A percentile compares a stretch with the other conserved stretches of the same genome.
Conservation (phyloP, 2,888 invertebrate genomes). For the Leptopterna dolabrata region DNA sequence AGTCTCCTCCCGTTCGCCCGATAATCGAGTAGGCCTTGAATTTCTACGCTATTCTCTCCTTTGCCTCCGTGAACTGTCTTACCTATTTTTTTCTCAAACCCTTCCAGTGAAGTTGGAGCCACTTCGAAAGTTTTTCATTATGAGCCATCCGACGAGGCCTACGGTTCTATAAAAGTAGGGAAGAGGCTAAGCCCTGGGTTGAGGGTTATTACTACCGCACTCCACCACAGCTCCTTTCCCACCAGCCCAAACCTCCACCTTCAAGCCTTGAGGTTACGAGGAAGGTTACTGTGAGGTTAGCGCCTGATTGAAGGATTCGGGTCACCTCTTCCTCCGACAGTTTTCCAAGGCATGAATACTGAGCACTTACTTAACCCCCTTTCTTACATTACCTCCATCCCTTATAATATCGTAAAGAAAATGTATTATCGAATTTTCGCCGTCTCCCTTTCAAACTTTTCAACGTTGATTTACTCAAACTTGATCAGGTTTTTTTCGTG, state of each 20-base stretch:
- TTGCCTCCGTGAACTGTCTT: neutral
- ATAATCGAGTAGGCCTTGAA: conserved; percentile 20
- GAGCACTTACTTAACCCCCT: conserved; percentile 46
- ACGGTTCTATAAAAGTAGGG: conserved; percentile 47
- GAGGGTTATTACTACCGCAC: conserved; percentile 51
- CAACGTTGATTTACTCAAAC: neutral
- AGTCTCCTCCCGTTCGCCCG: neutral
- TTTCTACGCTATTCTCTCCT: neutral
- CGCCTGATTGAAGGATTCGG: conserved; percentile 53
- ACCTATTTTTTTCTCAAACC: neutral
- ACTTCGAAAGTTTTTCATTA: conserved; percentile 53
- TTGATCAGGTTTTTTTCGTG: conserved; percentile 12
- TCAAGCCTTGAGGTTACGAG: conserved; percentile 14
- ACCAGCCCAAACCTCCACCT: conserved; percentile 15
- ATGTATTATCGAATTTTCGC: conserved; percentile 5
- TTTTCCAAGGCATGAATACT: conserved; percentile 51
- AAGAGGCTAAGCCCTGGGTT: neutral
- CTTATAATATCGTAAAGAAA: neutral
- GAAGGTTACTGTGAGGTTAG: conserved; percentile 52
- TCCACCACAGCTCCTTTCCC: neutral
- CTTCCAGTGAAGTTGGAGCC: conserved; percentile 47
- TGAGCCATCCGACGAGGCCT: conserved; percentile 40
- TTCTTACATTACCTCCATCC: conserved; percentile 39
- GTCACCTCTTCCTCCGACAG: conserved; percentile 30
- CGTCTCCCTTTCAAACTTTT: neutral